A percentile compares a stretch with the other conserved stretches of the same genome.
Conservation (phyloP, 2,797 vertebrate genomes). For the Sternotherus odoratus region DNA sequence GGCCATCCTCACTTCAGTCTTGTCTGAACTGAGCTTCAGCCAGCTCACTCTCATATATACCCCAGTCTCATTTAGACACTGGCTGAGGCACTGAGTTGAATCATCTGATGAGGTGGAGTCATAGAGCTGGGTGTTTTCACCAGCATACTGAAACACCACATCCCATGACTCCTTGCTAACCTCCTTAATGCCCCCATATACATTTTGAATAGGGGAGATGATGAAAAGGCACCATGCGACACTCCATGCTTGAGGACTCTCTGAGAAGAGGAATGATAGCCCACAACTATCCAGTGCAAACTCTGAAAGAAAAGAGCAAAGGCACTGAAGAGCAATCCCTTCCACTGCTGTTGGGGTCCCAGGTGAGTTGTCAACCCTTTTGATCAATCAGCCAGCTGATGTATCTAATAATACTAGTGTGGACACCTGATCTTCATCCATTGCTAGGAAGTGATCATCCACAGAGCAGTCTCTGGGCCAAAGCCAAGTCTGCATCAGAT, state of each 20-base stretch:
- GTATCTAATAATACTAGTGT: neutral
- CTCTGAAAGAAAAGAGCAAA: neutral
- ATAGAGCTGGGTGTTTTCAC: no score
- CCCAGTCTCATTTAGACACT: neutral
- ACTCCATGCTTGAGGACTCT: neutral
- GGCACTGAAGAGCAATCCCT: neutral
- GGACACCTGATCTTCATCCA: no score
- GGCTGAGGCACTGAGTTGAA: neutral
- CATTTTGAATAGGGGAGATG: neutral
- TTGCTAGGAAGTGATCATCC: no score
- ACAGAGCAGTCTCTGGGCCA: no score
- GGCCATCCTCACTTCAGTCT: neutral
- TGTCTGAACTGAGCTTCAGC: neutral
- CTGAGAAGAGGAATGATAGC: neutral
- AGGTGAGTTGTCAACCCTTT: neutral
- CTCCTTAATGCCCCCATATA: neutral
- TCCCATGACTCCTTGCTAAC: neutral
- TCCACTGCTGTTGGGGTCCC: neutral
- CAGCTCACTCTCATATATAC: neutral
- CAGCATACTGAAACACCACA: neutral
- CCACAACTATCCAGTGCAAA: neutral
- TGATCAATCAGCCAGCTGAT: neutral
- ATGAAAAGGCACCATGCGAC: neutral
- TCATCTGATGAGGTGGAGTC: neutral
- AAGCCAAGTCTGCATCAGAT: neutral